Percentiles rank a stretch among this genome's conserved stretches.
phyloP scores from a whole-genome alignment of 2,113 vertebrate genomes.

The Dendropsophus ebraccatus region DNA sequence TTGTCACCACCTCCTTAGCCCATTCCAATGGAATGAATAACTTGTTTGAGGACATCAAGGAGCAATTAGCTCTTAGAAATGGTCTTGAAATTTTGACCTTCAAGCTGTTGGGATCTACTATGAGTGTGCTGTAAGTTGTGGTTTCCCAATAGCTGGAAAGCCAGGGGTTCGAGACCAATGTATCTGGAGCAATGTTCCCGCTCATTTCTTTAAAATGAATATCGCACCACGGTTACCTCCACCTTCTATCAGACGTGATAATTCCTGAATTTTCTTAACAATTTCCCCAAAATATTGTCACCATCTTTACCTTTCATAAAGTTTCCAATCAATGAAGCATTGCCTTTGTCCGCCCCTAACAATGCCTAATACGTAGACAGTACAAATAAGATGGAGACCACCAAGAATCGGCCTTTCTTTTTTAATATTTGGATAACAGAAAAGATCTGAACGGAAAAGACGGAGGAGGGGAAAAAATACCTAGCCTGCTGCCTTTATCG shows the following conservation, averaged over 20 bases:
- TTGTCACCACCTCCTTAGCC: too few relatives aligned
- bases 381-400: not conserved
- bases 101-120: too few relatives aligned
- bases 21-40: too few relatives aligned
- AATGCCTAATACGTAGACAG: not conserved
- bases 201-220: not conserved
- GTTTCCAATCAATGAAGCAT: not conserved
- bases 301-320: not conserved
- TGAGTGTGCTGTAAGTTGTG: too few relatives aligned
- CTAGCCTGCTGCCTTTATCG: constrained; percentile 76
- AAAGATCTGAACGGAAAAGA: constrained; percentile 63
- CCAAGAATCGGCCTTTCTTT: constrained; percentile 42
- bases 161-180: too few relatives aligned
- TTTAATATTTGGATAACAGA: constrained; percentile 40
- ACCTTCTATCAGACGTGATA: not conserved
- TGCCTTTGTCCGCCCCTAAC: not conserved
- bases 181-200: too few relatives aligned
- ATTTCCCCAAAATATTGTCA: not conserved
- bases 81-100: too few relatives aligned
- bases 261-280: not conserved
- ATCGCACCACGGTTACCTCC: not conserved
- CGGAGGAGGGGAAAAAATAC: constrained; percentile 69
- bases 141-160: too few relatives aligned
- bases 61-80: too few relatives aligned
- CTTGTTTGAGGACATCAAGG: too few relatives aligned